Evolutionary conservation across 35 echinoderm and acorn worm genomes (phyloP).

Genomic region (Antedon bifida): DNA sequence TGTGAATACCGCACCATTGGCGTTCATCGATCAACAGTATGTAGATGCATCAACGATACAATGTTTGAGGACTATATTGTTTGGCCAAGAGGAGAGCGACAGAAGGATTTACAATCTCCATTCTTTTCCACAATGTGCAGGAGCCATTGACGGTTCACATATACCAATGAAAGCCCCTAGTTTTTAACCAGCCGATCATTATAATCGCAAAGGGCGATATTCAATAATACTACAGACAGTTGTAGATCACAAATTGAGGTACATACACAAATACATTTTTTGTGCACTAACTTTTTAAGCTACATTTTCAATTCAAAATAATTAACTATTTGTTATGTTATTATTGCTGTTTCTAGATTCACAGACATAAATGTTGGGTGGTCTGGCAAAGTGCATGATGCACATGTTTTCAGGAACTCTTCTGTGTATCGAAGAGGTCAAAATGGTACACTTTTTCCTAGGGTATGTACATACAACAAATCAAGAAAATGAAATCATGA

Average conservation of each 20-base stretch:
- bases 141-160: slow-evolving; percentile 41
- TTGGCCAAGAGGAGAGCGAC: slow-evolving; percentile 3
- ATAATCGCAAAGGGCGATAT: slow-evolving; percentile 38
- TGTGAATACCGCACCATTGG: background rate
- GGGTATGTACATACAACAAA: slow-evolving; percentile 13
- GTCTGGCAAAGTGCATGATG: slow-evolving; percentile 32
- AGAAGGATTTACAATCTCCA: slow-evolving; percentile 18
- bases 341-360: slow-evolving; percentile 7
- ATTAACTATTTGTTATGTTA: background rate
- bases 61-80: background rate
- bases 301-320: too few species aligned
- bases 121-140: slow-evolving; percentile 36
- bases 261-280: background rate
- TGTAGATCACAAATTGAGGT: slow-evolving; percentile 33
- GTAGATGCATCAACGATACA: background rate
- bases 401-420: slow-evolving; percentile 28
- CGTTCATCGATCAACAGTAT: background rate
- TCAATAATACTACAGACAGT: slow-evolving; percentile 34
- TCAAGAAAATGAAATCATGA: too few species aligned
- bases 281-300: background rate
- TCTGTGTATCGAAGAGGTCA: slow-evolving; percentile 14
- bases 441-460: slow-evolving; percentile 23
- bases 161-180: slow-evolving; percentile 25
- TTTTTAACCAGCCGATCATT: slow-evolving; percentile 15
- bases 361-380: slow-evolving; percentile 45